These are phyloP conservation scores for Metopolophium dirhodum DNA, from an alignment of 1,140 invertebrate genomes.

Conservation along the genomic window DNA sequence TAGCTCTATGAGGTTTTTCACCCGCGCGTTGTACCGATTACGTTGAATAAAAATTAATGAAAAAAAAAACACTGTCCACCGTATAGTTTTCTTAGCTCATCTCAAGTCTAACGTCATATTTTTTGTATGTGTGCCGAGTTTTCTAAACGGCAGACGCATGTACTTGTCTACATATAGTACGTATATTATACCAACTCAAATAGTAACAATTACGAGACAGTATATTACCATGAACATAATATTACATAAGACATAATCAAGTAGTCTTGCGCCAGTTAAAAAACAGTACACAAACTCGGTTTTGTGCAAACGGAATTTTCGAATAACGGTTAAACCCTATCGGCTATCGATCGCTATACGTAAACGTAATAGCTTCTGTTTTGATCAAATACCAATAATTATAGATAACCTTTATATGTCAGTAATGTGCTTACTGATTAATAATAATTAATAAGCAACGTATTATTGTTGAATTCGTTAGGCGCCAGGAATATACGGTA, in stretches of 20 bases:
- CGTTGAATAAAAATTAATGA: not conserved
- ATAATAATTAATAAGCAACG: not conserved
- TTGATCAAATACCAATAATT: not conserved
- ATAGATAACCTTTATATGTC: not conserved
- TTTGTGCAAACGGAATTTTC: not conserved
- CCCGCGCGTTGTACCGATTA: not conserved
- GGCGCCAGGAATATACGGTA: not conserved
- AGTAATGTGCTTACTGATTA: not conserved
- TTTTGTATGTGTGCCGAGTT: constrained; percentile 14
- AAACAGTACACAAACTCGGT: not conserved
- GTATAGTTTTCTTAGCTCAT: not conserved
- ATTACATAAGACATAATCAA: not conserved
- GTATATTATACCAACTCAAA: not conserved
- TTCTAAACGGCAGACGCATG: not conserved
- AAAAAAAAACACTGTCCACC: not conserved
- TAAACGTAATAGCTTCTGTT: not conserved
- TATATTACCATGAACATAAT: not conserved
- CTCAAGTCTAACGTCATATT: not conserved
- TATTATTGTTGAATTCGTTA: not conserved
- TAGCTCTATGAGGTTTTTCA: not conserved
- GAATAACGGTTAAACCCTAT: not conserved
- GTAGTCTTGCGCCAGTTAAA: not conserved
- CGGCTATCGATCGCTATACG: not conserved
- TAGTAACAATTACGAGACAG: not conserved
- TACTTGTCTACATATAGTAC: not conserved